Percentiles rank a stretch among this genome's conserved stretches.
These are phyloP conservation scores for Percopsis transmontana DNA, from an alignment of 2,113 vertebrate species.

Conservation along the genomic window DNA sequence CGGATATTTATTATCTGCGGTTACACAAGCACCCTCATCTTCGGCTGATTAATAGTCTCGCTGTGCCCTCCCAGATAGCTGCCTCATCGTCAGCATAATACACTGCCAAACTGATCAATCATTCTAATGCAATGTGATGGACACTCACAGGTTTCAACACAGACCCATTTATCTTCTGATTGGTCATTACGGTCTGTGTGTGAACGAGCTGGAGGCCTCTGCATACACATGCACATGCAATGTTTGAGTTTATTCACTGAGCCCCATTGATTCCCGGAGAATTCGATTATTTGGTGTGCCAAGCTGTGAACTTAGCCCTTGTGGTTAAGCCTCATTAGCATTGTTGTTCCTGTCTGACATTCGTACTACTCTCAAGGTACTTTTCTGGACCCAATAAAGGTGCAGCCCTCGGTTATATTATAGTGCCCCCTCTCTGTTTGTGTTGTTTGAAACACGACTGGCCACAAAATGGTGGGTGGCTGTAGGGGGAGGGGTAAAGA, in stretches of 20 bases:
- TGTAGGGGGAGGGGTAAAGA: too few relatives aligned
- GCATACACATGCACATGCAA: slow-evolving; percentile 3
- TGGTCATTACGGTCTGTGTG: slow-evolving; percentile 37
- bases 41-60: slow-evolving; percentile 55
- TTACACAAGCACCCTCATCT: slow-evolving; percentile 38
- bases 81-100: slow-evolving; percentile 57
- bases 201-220: not conserved
- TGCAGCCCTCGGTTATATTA: too few relatives aligned
- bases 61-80: slow-evolving; percentile 59
- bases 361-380: not conserved
- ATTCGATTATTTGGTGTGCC: too few relatives aligned
- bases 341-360: not conserved
- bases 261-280: too few relatives aligned
- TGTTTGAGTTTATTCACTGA: not conserved
- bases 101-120: slow-evolving; percentile 61
- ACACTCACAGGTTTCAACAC: slow-evolving; percentile 42
- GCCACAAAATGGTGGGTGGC: too few relatives aligned
- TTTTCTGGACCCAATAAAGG: not conserved
- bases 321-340: too few relatives aligned
- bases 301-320: too few relatives aligned
- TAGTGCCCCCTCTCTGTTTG: too few relatives aligned
- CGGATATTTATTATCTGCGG: not conserved
- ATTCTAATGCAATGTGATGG: slow-evolving; percentile 63
- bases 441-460: too few relatives aligned
- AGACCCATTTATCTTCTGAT: slow-evolving; percentile 26